Conservation (phyloP, 1,140 invertebrate species). For the Cydia fagiglandana region DNA sequence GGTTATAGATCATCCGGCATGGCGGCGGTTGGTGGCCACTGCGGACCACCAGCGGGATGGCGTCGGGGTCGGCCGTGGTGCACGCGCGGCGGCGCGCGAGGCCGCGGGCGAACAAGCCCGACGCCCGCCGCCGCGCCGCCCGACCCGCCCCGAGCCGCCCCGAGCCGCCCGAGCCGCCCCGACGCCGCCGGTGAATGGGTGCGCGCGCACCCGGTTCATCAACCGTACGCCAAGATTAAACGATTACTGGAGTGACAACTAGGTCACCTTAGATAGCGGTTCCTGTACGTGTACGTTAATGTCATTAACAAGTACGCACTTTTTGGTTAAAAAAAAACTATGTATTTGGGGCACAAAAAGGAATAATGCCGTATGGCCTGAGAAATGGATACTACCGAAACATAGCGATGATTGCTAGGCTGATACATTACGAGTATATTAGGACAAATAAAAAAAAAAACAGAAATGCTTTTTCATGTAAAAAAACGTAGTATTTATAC, state of each 20-base stretch:
- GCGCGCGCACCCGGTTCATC: constrained; percentile 57
- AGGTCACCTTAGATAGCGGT: constrained; percentile 33
- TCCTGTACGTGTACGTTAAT: not conserved
- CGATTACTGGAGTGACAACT: constrained; percentile 39
- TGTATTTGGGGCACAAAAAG: no score
- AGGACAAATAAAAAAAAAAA: no score
- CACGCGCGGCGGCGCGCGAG: constrained; percentile 37
- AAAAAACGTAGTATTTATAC: no score
- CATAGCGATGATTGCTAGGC: no score
- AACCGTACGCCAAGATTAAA: constrained; percentile 41
- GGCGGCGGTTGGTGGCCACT: constrained; percentile 65
- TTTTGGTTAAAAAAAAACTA: not conserved
- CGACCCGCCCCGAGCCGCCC: constrained; percentile 40
- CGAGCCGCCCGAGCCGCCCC: constrained; percentile 34
- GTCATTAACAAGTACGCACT: constrained; percentile 1
- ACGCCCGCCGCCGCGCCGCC: constrained; percentile 40
- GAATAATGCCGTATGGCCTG: no score
- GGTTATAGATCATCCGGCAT: constrained; percentile 84
- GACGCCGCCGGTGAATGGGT: constrained; percentile 57
- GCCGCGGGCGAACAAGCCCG: constrained; percentile 33
- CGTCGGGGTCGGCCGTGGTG: constrained; percentile 73
- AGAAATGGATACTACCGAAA: no score
- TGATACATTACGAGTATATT: no score
- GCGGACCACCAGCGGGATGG: constrained; percentile 73
- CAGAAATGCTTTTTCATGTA: no score